Evolutionary conservation across 2,113 vertebrate genomes (phyloP).

Genomic region (Theropithecus gelada): DNA sequence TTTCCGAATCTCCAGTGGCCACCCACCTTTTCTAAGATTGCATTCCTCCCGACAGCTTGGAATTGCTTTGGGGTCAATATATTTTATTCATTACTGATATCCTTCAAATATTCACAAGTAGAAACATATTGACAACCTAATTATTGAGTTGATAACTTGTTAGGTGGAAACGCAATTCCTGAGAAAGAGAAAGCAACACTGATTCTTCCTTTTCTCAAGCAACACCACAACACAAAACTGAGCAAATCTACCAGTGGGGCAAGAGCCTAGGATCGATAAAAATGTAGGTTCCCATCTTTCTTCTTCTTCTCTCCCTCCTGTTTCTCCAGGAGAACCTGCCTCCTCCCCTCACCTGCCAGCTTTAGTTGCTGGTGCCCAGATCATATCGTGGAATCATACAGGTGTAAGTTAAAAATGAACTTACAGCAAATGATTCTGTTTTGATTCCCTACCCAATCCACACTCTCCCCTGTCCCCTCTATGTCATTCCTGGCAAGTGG

Average conservation of each 20-base stretch:
- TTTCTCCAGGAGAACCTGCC: not conserved
- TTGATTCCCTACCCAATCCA: not conserved
- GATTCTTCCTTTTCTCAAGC: not conserved
- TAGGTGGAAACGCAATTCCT: not conserved
- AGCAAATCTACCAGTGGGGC: not conserved
- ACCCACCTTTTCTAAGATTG: slow-evolving; percentile 44
- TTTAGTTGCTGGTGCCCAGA: not conserved
- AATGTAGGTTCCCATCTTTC: not conserved
- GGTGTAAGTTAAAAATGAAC: not conserved
- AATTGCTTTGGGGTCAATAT: not conserved
- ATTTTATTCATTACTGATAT: not conserved
- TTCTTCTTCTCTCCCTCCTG: not conserved
- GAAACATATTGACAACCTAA: slow-evolving; percentile 21
- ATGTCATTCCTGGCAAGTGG: not conserved
- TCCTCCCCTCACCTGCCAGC: not conserved
- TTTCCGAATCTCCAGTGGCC: not conserved
- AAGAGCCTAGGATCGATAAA: not conserved
- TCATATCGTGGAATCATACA: not conserved
- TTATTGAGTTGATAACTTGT: not conserved
- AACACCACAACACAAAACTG: not conserved
- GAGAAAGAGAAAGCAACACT: not conserved
- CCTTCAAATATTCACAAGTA: not conserved
- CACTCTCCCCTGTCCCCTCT: not conserved
- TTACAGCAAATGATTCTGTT: not conserved
- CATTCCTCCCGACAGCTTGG: not conserved